Conservation (phyloP, 2,113 vertebrate species). For the Dissostichus mawsoni region DNA sequence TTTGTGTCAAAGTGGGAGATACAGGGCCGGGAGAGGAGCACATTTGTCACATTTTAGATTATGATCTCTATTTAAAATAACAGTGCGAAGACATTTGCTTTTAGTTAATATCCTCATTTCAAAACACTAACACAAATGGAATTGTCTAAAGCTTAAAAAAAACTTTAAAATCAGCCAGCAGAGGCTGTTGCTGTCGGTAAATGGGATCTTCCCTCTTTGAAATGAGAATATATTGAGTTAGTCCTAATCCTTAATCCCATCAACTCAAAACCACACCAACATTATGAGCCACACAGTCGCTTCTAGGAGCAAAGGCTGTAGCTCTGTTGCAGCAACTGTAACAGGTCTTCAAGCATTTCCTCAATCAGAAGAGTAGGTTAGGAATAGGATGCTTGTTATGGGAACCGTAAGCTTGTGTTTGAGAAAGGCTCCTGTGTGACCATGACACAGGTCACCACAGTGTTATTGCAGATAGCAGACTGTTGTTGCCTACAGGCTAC, state of each 20-base stretch:
- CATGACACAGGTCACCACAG: not conserved
- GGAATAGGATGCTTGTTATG: not conserved
- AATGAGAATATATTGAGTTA: conserved; percentile 32
- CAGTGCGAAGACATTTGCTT: not conserved
- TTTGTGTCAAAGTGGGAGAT: not conserved
- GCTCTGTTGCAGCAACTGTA: not conserved
- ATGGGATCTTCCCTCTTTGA: conserved; percentile 33
- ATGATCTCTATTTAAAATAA: not conserved
- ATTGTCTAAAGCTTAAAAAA: not conserved
- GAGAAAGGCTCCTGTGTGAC: not conserved
- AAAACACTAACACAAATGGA: not conserved
- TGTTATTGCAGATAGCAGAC: not conserved
- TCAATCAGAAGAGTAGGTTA: not conserved
- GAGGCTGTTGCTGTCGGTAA: not conserved
- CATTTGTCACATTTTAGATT: not conserved
- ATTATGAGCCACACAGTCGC: not conserved
- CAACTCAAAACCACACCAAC: conserved; percentile 35
- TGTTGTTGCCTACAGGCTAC: conserved; percentile 7
- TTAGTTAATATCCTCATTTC: not conserved
- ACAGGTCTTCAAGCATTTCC: not conserved
- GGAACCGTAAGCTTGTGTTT: not conserved
- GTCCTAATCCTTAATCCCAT: conserved; percentile 60
- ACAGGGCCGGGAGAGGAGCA: not conserved
- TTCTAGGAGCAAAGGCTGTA: not conserved
- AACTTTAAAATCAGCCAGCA: not conserved